These are phyloP conservation scores for Akabosia matsudoensis DNA, from an alignment of 1,140 invertebrate genomes.

Conservation along the genomic window DNA sequence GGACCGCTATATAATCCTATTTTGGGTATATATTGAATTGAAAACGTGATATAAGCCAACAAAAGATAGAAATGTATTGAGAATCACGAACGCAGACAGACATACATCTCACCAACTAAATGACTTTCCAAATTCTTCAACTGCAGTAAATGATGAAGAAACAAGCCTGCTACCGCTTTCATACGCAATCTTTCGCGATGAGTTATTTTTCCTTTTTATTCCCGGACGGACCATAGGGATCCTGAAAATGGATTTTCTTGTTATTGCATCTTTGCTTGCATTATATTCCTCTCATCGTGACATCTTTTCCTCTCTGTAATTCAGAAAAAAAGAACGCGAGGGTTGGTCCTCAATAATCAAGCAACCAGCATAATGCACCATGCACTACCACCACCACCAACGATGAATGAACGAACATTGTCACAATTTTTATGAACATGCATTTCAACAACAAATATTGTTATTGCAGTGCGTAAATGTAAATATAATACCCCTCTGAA, in stretches of 20 bases:
- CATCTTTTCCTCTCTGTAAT: too few relatives aligned
- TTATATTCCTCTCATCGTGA: too few relatives aligned
- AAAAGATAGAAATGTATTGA: too few relatives aligned
- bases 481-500: neutral
- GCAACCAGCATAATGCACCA: conserved; percentile 2
- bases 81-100: too few relatives aligned
- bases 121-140: too few relatives aligned
- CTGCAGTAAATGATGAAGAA: too few relatives aligned
- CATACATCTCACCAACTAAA: too few relatives aligned
- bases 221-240: neutral
- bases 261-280: neutral
- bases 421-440: conserved; percentile 20
- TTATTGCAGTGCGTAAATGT: conserved; percentile 13
- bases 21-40: too few relatives aligned
- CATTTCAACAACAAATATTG: conserved; percentile 16
- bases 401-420: neutral
- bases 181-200: neutral
- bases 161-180: too few relatives aligned
- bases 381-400: neutral
- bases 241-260: neutral
- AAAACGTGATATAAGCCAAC: too few relatives aligned
- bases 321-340: neutral
- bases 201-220: neutral
- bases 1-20: too few relatives aligned
- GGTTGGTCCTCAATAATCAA: neutral